Evolutionary conservation across 2,797 vertebrate genomes (phyloP).

Genomic region (Malurus leucopterus): DNA sequence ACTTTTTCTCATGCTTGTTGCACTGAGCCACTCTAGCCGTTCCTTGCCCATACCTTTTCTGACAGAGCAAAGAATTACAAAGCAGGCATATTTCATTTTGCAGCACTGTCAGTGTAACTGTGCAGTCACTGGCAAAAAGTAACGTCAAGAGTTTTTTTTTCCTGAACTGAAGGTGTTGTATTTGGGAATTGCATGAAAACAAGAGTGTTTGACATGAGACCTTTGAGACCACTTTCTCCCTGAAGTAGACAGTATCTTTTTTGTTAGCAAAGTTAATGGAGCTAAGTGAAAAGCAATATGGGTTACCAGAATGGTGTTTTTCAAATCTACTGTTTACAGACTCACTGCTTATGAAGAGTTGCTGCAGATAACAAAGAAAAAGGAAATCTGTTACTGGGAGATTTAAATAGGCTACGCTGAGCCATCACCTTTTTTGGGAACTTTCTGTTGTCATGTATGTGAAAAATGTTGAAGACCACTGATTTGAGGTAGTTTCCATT

Average conservation of each 20-base stretch:
- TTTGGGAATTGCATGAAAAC: neutral
- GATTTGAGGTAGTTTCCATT: neutral
- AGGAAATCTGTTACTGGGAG: neutral
- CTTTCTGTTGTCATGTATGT: neutral
- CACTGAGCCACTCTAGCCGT: neutral
- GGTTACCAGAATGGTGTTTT: neutral
- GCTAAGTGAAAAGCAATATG: neutral
- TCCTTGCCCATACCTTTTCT: neutral
- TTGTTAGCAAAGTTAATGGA: neutral
- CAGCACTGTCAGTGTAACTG: neutral
- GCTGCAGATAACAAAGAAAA: neutral
- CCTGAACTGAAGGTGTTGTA: neutral
- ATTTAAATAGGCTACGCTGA: neutral
- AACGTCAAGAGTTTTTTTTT: neutral
- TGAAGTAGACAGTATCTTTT: neutral
- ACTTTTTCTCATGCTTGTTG: rapidly evolving
- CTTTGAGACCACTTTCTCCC: neutral
- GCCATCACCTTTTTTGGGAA: neutral
- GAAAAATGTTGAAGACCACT: neutral
- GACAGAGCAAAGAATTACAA: neutral
- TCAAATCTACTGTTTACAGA: neutral
- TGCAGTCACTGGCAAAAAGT: neutral
- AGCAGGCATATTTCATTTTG: neutral
- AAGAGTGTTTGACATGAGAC: neutral
- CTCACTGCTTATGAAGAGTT: neutral